Evolutionary conservation across 2,113 vertebrate genomes (phyloP).

Genomic region (Tyrannus savana): DNA sequence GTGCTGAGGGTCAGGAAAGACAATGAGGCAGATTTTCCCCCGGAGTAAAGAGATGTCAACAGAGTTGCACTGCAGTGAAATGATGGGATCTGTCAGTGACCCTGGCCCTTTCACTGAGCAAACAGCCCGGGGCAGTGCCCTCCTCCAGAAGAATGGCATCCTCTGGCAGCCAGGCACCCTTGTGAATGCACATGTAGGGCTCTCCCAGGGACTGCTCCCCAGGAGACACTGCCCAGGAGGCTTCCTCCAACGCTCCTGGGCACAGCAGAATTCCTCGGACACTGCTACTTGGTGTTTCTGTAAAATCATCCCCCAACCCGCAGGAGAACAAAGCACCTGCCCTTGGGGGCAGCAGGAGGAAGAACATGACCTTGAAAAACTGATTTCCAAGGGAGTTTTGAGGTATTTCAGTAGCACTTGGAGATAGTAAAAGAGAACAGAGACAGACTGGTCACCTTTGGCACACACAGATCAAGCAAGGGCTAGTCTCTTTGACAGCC

Average conservation of each 20-base stretch:
- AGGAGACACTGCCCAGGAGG: not conserved
- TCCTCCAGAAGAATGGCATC: constrained; percentile 33
- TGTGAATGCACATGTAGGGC: not conserved
- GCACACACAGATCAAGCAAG: not conserved
- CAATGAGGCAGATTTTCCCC: constrained; percentile 56
- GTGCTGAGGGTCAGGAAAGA: constrained; percentile 56
- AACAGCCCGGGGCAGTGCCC: not conserved
- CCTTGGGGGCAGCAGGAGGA: not conserved
- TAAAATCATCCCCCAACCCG: not conserved
- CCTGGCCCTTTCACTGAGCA: constrained; percentile 63
- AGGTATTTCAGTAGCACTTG: not conserved
- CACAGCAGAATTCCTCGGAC: fast-evolving
- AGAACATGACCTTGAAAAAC: not conserved
- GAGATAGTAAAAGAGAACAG: not conserved
- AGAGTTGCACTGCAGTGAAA: constrained; percentile 29
- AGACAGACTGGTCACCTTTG: not conserved
- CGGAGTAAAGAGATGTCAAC: constrained; percentile 45
- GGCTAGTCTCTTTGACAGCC: not conserved
- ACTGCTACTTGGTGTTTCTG: not conserved
- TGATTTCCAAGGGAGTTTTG: not conserved
- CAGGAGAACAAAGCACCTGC: not conserved
- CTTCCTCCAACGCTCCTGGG: not conserved
- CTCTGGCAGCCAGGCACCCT: not conserved
- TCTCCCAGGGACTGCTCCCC: not conserved
- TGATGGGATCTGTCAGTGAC: constrained; percentile 43